Percentiles rank a stretch among this genome's conserved stretches.
Conservation (phyloP, 2,797 vertebrate genomes). For the Mycteria americana region DNA sequence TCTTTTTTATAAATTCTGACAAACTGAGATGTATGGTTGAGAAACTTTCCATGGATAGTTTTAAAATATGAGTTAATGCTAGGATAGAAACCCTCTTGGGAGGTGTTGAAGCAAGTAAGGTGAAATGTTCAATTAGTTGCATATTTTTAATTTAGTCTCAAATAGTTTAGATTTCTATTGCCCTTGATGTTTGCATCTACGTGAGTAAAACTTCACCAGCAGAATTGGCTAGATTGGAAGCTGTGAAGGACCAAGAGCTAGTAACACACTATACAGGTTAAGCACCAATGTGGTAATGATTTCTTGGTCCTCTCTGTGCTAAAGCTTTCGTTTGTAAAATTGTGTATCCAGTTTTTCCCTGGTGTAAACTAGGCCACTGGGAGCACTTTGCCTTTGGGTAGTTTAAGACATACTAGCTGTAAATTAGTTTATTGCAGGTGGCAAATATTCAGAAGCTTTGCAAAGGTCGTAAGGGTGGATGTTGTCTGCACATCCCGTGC, state of each 20-base stretch:
- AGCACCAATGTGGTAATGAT: not conserved
- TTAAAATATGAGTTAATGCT: not conserved
- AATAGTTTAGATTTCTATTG: not conserved
- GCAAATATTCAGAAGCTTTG: conserved; percentile 9
- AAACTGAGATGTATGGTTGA: not conserved
- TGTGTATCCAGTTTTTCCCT: not conserved
- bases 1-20: not conserved
- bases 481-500: not conserved
- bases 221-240: not conserved
- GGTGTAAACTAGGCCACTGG: conserved; percentile 23
- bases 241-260: not conserved
- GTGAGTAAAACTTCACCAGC: not conserved
- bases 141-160: not conserved
- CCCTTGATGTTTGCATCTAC: not conserved
- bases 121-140: not conserved
- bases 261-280: not conserved
- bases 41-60: not conserved
- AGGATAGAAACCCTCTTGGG: not conserved
- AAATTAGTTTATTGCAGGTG: conserved; percentile 58
- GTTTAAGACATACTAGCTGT: conserved; percentile 17
- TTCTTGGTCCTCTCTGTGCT: not conserved
- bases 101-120: not conserved
- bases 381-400: conserved; percentile 34
- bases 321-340: not conserved
- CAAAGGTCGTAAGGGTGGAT: conserved; percentile 10